Base-by-base conservation (phyloP, 2,113 vertebrate species). In the Silurus meridionalis region DNA sequence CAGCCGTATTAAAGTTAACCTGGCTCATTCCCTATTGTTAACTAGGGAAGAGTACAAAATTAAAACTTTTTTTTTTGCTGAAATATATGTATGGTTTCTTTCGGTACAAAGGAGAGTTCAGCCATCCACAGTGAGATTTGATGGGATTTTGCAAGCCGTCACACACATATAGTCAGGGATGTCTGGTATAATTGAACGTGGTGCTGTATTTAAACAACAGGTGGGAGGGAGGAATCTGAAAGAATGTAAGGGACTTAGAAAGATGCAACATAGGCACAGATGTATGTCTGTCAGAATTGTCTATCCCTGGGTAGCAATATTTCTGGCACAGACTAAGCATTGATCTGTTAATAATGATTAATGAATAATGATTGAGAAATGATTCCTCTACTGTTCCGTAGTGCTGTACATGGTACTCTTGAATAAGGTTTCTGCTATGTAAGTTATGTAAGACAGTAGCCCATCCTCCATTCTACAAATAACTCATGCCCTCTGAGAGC, bases 161-260 rank as follows among this genome's bases (percentile, higher is more conserved):
- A 71, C 28, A 46, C 67, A 91, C 91, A 91, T 90, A 90, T 88
- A 88, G 83, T 84, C 91, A 93, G 94, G 91, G 92, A 94, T 92
- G 90, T 28, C 10, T 64, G 15, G 58, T 50, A 80, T 90, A 88
- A 86, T 64, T 82, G 87, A 91, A 91, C 85, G 89, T 87, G 86
- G 91, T 90, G 90, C 86, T 89, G 82, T 93, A 93, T 92, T 92
- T 82, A 94, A 88, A 88, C 88, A 92, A 92, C 91, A 93, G 91
- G 90, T 92, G 91, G 90, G 84, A 23, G 58, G 86, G 60, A 58
- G 86, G 37, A 84, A 63, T 71, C 13, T 66, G 69, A 63, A 53
- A 52, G 53, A 13, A 37, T 63, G 5, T 9, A 28, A 50, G 8
- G n/a, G 28, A 83, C 8, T 23, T 4, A 66, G 9, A 0, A 75